These are phyloP conservation scores for Periparus ater DNA, from an alignment of 2,797 vertebrate species.

Conservation along the genomic window DNA sequence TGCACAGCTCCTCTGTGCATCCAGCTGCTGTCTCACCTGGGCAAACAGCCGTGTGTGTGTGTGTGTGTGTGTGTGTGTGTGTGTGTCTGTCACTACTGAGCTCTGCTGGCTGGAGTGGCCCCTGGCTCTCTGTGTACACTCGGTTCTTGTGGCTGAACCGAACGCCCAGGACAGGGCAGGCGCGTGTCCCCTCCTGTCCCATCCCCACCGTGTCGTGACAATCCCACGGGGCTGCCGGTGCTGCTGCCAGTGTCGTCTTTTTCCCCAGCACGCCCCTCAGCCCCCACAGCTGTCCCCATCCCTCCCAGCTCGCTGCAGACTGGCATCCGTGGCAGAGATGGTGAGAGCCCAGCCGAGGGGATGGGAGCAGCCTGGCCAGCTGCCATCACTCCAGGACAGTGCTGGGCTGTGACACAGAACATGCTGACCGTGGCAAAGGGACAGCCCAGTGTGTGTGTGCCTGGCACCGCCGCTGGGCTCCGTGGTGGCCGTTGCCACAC, in stretches of 20 bases:
- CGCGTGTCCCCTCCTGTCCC: not conserved
- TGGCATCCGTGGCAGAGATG: not conserved
- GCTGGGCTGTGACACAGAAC: not conserved
- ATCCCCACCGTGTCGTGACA: accelerated
- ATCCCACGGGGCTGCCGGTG: accelerated
- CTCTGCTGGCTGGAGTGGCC: not conserved
- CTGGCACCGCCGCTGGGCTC: accelerated
- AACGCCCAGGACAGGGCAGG: accelerated
- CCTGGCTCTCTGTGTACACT: not conserved
- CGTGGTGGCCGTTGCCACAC: accelerated
- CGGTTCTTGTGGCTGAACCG: accelerated
- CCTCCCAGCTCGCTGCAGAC: not conserved
- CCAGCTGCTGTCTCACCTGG: not conserved
- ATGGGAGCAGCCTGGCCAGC: accelerated
- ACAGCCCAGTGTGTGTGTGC: not conserved
- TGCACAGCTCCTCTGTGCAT: not conserved
- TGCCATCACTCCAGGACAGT: accelerated
- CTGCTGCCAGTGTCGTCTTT: accelerated
- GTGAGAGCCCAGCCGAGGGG: not conserved
- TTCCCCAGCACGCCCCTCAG: not conserved
- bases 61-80: not conserved
- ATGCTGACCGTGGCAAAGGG: not conserved
- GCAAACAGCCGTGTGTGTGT: not conserved
- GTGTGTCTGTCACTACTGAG: not conserved
- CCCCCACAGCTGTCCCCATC: not conserved